A percentile compares a stretch with the other conserved stretches of the same genome.
Evolutionary conservation across 1,140 invertebrate species (phyloP).

Genomic region (Diorhabda elongata): DNA sequence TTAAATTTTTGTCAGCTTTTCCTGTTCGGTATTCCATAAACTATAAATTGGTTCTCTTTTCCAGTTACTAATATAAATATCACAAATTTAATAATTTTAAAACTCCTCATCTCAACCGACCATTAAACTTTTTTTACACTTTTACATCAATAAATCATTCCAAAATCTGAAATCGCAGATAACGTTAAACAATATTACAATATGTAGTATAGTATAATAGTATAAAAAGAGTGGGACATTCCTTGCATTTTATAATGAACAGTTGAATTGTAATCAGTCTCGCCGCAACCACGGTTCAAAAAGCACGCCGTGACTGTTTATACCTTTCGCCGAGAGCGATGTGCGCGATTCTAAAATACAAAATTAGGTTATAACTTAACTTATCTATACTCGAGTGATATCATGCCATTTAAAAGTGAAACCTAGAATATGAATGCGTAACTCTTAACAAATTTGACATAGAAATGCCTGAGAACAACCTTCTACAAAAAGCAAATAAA

Average conservation of each 20-base stretch:
- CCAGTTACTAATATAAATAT: too few species aligned
- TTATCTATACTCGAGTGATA: slow-evolving; percentile 10
- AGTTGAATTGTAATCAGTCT: slow-evolving; percentile 10
- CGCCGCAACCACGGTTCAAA: background rate
- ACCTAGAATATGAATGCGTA: background rate
- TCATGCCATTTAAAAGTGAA: background rate
- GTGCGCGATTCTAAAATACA: slow-evolving; percentile 9
- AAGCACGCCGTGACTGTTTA: slow-evolving; percentile 5
- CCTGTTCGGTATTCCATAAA: too few species aligned
- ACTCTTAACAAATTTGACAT: background rate
- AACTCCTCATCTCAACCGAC: too few species aligned
- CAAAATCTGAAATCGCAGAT: background rate
- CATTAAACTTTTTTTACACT: too few species aligned
- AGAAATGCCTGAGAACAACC: slow-evolving; percentile 4
- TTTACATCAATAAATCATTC: background rate
- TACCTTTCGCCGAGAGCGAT: slow-evolving; percentile 9
- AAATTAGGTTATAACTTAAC: slow-evolving; percentile 9
- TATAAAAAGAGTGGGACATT: slow-evolving; percentile 10
- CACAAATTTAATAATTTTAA: too few species aligned
- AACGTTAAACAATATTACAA: background rate
- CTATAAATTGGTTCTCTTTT: too few species aligned
- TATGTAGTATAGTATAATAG: background rate
- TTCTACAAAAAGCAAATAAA: slow-evolving; percentile 3
- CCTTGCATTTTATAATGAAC: slow-evolving; percentile 6
- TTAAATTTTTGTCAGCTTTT: too few species aligned